A percentile compares a stretch with the other conserved stretches of the same genome.
Evolutionary conservation across 2,888 invertebrate species (phyloP).

Genomic region (Oxyscelio sp.): DNA sequence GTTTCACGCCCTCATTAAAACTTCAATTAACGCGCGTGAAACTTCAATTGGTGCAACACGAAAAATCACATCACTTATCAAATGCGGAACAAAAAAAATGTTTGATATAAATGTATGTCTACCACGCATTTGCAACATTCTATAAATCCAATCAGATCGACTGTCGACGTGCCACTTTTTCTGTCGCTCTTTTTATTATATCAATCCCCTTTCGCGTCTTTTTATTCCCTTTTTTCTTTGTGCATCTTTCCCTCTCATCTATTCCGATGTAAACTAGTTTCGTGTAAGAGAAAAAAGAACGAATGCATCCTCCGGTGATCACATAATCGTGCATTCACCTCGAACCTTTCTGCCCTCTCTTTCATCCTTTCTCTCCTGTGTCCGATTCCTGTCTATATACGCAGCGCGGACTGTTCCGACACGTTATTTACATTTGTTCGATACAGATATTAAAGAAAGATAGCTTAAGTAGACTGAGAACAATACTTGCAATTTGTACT

Average conservation of each 20-base stretch:
- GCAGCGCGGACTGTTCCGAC: slow-evolving; percentile 69
- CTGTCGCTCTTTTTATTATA: slow-evolving; percentile 69
- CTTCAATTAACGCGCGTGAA: background rate
- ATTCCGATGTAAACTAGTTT: slow-evolving; percentile 85
- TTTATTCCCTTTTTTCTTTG: slow-evolving; percentile 58
- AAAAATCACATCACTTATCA: background rate
- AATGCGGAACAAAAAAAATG: slow-evolving; percentile 12
- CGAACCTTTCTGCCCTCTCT: slow-evolving; percentile 77
- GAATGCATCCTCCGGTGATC: slow-evolving; percentile 85
- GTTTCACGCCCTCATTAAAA: too few species aligned
- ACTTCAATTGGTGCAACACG: background rate
- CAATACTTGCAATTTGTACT: slow-evolving; percentile 75
- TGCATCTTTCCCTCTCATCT: slow-evolving; percentile 69
- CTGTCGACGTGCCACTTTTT: slow-evolving; percentile 80
- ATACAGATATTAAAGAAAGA: slow-evolving; percentile 76
- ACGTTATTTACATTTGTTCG: slow-evolving; percentile 76
- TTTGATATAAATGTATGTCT: slow-evolving; percentile 57
- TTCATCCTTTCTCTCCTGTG: slow-evolving; percentile 74
- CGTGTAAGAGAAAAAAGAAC: slow-evolving; percentile 77
- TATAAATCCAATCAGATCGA: slow-evolving; percentile 84
- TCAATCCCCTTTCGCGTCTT: slow-evolving; percentile 74
- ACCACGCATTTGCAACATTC: slow-evolving; percentile 78
- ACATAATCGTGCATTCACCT: slow-evolving; percentile 87
- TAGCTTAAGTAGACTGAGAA: slow-evolving; percentile 74
- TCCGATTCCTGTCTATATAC: slow-evolving; percentile 70